Conservation (phyloP, 2,113 vertebrate genomes). For the Beaufortia kweichowensis region DNA sequence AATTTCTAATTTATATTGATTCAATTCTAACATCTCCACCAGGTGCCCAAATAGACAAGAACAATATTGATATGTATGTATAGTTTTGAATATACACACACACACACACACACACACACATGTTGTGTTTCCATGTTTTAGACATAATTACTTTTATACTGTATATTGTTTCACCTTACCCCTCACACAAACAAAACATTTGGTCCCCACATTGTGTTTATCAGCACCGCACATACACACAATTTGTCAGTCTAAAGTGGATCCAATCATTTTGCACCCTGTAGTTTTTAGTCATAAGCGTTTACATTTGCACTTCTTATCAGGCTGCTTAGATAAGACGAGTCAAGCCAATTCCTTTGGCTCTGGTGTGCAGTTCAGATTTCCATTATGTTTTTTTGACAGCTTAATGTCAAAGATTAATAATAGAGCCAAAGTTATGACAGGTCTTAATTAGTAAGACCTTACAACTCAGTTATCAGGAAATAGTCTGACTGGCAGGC, state of each 20-base stretch:
- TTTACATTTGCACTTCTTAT: constrained; percentile 19
- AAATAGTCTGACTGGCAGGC: not conserved
- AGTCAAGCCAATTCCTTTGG: not conserved
- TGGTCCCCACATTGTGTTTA: too few relatives aligned
- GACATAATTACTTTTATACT: too few relatives aligned
- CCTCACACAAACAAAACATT: too few relatives aligned
- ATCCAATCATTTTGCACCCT: not conserved
- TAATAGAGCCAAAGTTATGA: constrained; percentile 19
- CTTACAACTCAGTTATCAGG: constrained; percentile 9
- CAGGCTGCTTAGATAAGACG: constrained; percentile 10
- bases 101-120: too few relatives aligned
- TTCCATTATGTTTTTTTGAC: constrained; percentile 16
- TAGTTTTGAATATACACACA: too few relatives aligned
- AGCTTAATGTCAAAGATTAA: constrained; percentile 8
- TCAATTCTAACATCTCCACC: too few relatives aligned
- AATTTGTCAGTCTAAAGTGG: constrained; percentile 1
- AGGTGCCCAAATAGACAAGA: too few relatives aligned
- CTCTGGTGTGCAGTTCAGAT: constrained; percentile 31
- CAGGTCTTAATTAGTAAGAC: constrained; percentile 41
- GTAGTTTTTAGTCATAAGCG: not conserved
- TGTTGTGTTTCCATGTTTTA: too few relatives aligned
- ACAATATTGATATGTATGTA: too few relatives aligned
- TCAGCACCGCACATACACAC: too few relatives aligned
- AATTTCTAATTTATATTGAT: too few relatives aligned
- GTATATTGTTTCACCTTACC: too few relatives aligned